Evolutionary conservation across 1,140 invertebrate species (phyloP).

Genomic region (Archivesica marissinica): DNA sequence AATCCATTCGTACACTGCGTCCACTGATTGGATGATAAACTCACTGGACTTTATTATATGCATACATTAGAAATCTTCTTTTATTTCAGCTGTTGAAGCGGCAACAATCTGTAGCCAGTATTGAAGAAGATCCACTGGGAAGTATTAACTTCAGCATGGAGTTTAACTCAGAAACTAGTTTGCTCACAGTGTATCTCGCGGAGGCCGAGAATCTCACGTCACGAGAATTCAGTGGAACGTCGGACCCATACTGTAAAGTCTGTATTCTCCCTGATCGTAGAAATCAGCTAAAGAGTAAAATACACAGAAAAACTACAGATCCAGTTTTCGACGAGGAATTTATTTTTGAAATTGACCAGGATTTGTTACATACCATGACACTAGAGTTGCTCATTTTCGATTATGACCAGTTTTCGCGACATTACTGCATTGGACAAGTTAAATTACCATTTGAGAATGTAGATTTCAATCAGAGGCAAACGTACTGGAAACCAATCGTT

Average conservation of each 20-base stretch:
- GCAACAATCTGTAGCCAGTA: slow-evolving; percentile 75
- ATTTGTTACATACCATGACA: slow-evolving; percentile 70
- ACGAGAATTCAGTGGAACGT: slow-evolving; percentile 77
- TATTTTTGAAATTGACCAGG: slow-evolving; percentile 79
- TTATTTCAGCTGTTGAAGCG: slow-evolving; percentile 69
- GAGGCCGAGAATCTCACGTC: slow-evolving; percentile 80
- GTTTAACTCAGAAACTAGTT: slow-evolving; percentile 77
- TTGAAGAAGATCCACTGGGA: slow-evolving; percentile 79
- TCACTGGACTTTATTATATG: too few relatives aligned
- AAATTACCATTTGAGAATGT: slow-evolving; percentile 75
- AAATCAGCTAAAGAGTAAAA: slow-evolving; percentile 76
- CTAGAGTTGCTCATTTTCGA: slow-evolving; percentile 81
- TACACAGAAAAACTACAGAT: slow-evolving; percentile 88
- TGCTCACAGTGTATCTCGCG: slow-evolving; percentile 80
- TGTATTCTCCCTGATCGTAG: slow-evolving; percentile 76
- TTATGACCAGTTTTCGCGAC: slow-evolving; percentile 81
- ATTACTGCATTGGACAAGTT: slow-evolving; percentile 82
- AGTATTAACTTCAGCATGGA: slow-evolving; percentile 79
- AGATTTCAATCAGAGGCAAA: slow-evolving; percentile 77
- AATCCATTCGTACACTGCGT: too few relatives aligned
- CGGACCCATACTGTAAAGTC: slow-evolving; percentile 81
- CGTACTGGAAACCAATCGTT: slow-evolving; percentile 79
- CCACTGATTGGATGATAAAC: too few relatives aligned
- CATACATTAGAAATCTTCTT: too few relatives aligned
- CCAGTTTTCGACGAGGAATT: slow-evolving; percentile 85